A percentile compares a stretch with the other conserved stretches of the same genome.
Evolutionary conservation across 2,797 vertebrate species (phyloP).

Genomic region (Spinus pinus): DNA sequence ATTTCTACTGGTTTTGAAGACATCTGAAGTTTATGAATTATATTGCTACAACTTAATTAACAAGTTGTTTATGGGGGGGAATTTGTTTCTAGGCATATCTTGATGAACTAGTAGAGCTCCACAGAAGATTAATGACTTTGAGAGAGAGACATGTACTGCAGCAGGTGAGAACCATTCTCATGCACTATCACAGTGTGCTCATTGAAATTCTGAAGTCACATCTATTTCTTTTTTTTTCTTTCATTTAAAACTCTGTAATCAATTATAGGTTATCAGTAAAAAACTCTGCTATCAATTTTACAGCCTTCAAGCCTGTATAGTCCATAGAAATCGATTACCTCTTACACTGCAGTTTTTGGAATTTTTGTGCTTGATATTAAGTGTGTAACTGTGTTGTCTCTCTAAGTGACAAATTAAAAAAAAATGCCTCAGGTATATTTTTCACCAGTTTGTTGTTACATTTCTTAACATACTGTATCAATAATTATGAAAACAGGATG

Average conservation of each 20-base stretch:
- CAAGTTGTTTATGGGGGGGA: slow-evolving; percentile 8
- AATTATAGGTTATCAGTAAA: background rate
- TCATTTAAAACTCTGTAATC: background rate
- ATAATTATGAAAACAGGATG: background rate
- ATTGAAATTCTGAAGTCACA: background rate
- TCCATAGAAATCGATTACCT: background rate
- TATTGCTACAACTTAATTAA: slow-evolving; percentile 10
- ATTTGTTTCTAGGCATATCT: slow-evolving; percentile 88
- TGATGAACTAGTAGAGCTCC: slow-evolving; percentile 96
- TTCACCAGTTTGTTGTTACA: background rate
- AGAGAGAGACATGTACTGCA: slow-evolving; percentile 88
- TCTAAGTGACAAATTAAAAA: background rate
- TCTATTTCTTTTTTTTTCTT: background rate
- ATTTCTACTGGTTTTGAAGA: background rate
- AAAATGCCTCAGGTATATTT: background rate
- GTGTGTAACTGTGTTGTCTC: background rate
- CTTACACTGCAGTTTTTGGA: background rate
- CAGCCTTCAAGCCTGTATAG: background rate
- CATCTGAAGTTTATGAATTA: background rate
- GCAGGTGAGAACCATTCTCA: slow-evolving; percentile 78
- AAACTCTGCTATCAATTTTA: background rate
- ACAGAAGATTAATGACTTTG: slow-evolving; percentile 94
- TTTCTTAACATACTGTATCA: background rate
- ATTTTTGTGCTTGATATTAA: background rate
- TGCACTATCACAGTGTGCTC: background rate